phyloP scores from a whole-genome alignment of 2,888 invertebrate species.

The Athrips mouffetella region DNA sequence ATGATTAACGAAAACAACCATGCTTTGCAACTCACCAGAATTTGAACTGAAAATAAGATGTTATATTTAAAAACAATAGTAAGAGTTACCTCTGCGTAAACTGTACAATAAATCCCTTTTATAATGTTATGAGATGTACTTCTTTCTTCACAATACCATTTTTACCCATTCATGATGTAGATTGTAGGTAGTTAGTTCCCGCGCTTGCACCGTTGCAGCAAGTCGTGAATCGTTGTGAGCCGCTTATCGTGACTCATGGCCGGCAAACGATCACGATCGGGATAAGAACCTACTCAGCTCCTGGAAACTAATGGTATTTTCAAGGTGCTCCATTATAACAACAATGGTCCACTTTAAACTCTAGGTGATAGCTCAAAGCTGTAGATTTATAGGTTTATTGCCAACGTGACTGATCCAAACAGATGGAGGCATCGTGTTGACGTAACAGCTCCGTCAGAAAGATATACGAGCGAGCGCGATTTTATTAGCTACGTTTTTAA shows the following conservation, averaged over 20 bases:
- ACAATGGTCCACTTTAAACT: background rate
- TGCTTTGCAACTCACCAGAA: too few species aligned
- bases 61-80: too few species aligned
- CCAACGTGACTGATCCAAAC: conserved; percentile 10
- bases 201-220: conserved; percentile 21
- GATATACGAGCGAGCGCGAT: conserved; percentile 5
- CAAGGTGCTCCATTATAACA: background rate
- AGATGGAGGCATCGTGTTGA: conserved; percentile 11
- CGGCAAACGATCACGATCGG: background rate
- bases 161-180: too few species aligned
- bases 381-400: conserved; percentile 8
- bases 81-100: too few species aligned
- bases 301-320: background rate
- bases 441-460: conserved; percentile 9
- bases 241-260: conserved; percentile 15
- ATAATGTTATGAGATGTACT: too few species aligned
- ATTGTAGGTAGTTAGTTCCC: conserved; percentile 2
- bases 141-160: too few species aligned
- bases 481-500: conserved; percentile 7
- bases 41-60: background rate
- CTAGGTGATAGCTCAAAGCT: background rate
- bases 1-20: too few species aligned
- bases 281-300: background rate
- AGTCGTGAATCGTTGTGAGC: conserved; percentile 17
- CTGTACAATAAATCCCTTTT: too few species aligned